Evolutionary conservation across 2,113 vertebrate species (phyloP).

Genomic region (Manacus vitellinus): DNA sequence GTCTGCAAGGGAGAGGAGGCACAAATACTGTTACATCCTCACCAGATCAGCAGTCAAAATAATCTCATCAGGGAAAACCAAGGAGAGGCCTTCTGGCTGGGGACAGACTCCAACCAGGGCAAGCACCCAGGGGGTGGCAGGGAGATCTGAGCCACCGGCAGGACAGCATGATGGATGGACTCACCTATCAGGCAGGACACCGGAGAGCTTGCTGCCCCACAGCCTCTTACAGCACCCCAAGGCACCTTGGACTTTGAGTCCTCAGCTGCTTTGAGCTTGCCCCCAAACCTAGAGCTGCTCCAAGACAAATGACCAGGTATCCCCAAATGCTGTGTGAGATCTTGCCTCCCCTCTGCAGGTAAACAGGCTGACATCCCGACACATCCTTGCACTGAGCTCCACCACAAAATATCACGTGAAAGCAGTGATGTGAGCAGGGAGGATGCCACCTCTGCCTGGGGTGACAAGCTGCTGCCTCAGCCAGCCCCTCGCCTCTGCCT

Average conservation of each 20-base stretch:
- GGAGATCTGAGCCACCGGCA: background rate
- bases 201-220: background rate
- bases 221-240: background rate
- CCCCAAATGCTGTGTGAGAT: rapidly evolving
- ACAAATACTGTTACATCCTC: background rate
- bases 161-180: background rate
- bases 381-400: background rate
- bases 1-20: slow-evolving; percentile 70
- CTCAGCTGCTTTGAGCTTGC: background rate
- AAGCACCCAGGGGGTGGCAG: background rate
- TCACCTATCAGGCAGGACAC: background rate
- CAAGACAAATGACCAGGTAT: background rate
- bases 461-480: background rate
- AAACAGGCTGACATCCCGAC: background rate
- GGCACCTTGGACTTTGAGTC: background rate
- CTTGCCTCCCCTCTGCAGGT: rapidly evolving
- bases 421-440: background rate
- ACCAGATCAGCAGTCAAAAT: background rate
- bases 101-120: background rate
- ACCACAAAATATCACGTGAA: rapidly evolving
- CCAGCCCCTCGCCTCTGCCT: slow-evolving; percentile 37
- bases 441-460: background rate
- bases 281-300: background rate
- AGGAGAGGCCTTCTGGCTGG: background rate
- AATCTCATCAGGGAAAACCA: background rate